phyloP scores from a whole-genome alignment of 2,888 invertebrate species.

The Deilephila porcellus region DNA sequence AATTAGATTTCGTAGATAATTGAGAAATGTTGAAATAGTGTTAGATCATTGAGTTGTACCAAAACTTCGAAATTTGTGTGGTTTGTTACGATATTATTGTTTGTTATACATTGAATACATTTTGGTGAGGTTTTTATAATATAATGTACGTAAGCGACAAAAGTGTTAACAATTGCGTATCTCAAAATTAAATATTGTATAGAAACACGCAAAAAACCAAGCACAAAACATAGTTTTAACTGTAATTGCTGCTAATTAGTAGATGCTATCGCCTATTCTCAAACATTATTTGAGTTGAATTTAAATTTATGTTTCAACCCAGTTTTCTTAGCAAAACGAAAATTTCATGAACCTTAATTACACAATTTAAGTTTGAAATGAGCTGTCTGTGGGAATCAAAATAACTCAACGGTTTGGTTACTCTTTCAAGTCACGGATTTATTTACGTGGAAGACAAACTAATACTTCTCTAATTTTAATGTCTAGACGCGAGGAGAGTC shows the following conservation, averaged over 20 bases:
- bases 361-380: constrained; percentile 45
- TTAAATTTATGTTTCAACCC: constrained; percentile 39
- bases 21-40: not conserved
- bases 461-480: constrained; percentile 12
- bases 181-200: too few relatives aligned
- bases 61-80: too few relatives aligned
- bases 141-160: too few relatives aligned
- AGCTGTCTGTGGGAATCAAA: constrained; percentile 38
- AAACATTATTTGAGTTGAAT: constrained; percentile 41
- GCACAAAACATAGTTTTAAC: constrained; percentile 36
- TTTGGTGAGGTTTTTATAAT: too few relatives aligned
- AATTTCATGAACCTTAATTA: constrained; percentile 49
- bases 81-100: too few relatives aligned
- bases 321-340: constrained; percentile 41
- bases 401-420: constrained; percentile 6
- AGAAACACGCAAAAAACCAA: not conserved
- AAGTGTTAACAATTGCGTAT: too few relatives aligned
- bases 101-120: too few relatives aligned
- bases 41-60: not conserved
- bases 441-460: constrained; percentile 2
- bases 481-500: constrained; percentile 12
- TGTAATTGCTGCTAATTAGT: constrained; percentile 39
- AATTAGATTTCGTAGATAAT: not conserved
- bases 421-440: constrained; percentile 18
- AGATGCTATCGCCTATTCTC: constrained; percentile 38